Conservation (phyloP, 2,797 vertebrate species). For the Lemur catta region DNA sequence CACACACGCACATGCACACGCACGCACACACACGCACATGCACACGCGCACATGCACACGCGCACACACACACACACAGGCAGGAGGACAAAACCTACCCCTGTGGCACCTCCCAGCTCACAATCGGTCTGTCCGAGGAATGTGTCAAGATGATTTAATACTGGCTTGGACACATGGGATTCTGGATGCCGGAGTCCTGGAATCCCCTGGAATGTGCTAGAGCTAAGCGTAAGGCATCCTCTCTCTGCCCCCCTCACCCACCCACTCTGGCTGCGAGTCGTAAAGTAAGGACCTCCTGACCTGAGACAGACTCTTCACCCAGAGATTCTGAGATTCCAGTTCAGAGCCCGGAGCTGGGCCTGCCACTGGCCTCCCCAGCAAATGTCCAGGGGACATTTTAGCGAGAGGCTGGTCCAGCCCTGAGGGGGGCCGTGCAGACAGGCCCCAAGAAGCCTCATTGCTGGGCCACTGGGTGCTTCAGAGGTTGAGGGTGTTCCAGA, state of each 20-base stretch:
- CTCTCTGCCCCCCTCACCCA: background rate
- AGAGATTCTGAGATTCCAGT: background rate
- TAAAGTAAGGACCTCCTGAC: background rate
- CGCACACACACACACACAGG: background rate
- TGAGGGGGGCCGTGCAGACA: background rate
- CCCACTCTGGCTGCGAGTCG: rapidly evolving
- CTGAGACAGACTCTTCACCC: background rate
- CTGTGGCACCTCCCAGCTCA: background rate
- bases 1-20: rapidly evolving
- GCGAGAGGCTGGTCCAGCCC: background rate
- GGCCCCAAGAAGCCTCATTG: too few species aligned
- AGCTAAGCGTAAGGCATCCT: slow-evolving; percentile 70
- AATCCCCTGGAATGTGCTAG: slow-evolving; percentile 63
- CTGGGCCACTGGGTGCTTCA: background rate
- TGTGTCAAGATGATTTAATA: background rate
- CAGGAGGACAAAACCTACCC: background rate
- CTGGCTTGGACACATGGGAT: slow-evolving; percentile 35
- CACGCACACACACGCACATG: rapidly evolving
- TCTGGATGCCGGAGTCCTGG: background rate
- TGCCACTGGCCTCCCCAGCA: background rate
- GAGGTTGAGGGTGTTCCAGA: background rate
- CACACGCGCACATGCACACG: rapidly evolving
- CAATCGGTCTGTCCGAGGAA: background rate
- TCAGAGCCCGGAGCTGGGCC: background rate
- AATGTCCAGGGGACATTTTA: background rate